Percentiles rank a stretch among this genome's conserved stretches.
These are phyloP conservation scores for Apodemus sylvaticus DNA, from an alignment of 2,113 vertebrate genomes.

Conservation along the genomic window DNA sequence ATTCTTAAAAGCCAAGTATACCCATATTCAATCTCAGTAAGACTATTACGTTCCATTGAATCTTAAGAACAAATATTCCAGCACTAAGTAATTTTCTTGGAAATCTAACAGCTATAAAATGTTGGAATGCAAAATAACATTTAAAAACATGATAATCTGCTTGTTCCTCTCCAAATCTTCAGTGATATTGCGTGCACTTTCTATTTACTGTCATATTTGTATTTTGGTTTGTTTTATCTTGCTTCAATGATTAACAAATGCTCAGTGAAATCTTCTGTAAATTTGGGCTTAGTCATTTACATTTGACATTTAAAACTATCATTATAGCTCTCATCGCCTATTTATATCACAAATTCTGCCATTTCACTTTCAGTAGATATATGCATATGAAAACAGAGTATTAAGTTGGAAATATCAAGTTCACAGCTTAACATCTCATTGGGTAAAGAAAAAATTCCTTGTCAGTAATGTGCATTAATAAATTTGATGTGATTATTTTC, in stretches of 20 bases:
- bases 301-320: conserved; percentile 63
- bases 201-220: conserved; percentile 33
- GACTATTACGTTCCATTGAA: conserved; percentile 5
- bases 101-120: conserved; percentile 24
- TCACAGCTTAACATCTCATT: conserved; percentile 47
- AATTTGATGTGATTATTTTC: conserved; percentile 41
- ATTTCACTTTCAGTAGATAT: conserved; percentile 29
- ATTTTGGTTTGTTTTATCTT: neutral
- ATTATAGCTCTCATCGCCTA: neutral
- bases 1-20: neutral
- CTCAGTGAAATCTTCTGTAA: neutral
- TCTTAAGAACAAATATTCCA: neutral
- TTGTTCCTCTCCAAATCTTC: neutral
- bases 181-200: neutral
- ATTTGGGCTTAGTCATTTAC: conserved; percentile 46
- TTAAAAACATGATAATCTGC: neutral
- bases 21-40: conserved; percentile 17
- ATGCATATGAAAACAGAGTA: neutral
- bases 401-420: conserved; percentile 62
- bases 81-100: neutral
- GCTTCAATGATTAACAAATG: conserved; percentile 7
- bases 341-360: neutral
- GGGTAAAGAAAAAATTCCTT: conserved; percentile 29
- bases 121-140: neutral
- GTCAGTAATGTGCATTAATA: neutral